phyloP scores from a whole-genome alignment of 2,797 vertebrate species.

The Silurus lanzhouensis region DNA sequence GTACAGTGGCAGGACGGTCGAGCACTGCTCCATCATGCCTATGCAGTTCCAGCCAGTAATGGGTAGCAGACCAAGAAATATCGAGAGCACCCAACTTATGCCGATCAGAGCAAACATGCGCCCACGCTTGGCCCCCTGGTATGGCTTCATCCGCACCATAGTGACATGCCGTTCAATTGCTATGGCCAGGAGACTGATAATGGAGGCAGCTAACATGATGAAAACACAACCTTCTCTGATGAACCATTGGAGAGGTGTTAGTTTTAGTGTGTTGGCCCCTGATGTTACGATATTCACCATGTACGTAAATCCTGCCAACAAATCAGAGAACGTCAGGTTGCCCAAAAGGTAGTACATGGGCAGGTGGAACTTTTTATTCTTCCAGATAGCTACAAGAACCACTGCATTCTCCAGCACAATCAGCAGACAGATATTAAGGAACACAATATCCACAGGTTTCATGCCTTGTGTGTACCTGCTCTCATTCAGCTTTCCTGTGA shows the following conservation, averaged over 20 bases:
- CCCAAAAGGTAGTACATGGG: constrained; percentile 90
- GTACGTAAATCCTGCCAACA: constrained; percentile 87
- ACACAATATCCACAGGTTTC: constrained; percentile 75
- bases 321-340: constrained; percentile 86
- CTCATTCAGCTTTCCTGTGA: constrained; percentile 81
- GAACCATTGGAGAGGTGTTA: constrained; percentile 87
- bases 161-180: constrained; percentile 90
- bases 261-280: constrained; percentile 79
- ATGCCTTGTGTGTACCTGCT: constrained; percentile 78
- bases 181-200: constrained; percentile 88
- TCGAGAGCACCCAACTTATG: constrained; percentile 80
- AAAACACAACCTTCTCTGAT: constrained; percentile 85
- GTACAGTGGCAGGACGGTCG: constrained; percentile 86
- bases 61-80: constrained; percentile 82
- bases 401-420: constrained; percentile 84
- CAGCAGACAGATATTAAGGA: constrained; percentile 83
- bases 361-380: constrained; percentile 87
- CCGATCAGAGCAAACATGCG: constrained; percentile 83
- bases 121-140: constrained; percentile 79
- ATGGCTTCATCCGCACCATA: constrained; percentile 86
- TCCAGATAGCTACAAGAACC: constrained; percentile 85
- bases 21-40: constrained; percentile 76
- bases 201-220: constrained; percentile 83
- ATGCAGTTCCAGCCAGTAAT: constrained; percentile 90
- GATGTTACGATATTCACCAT: constrained; percentile 87